These are phyloP conservation scores for Mimachlamys varia DNA, from an alignment of 2,888 invertebrate genomes.

Conservation along the genomic window DNA sequence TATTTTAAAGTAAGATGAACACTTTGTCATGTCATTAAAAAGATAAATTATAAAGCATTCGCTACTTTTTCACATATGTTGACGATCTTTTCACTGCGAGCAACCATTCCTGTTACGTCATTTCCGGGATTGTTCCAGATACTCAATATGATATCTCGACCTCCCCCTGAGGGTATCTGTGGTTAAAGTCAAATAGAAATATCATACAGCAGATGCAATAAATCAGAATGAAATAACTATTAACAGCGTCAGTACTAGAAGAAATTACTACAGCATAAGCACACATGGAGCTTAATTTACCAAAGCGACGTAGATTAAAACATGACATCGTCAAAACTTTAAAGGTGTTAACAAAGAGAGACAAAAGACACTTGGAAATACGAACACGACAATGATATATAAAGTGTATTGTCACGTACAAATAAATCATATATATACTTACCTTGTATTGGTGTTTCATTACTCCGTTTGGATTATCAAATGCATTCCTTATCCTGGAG, in stretches of 20 bases:
- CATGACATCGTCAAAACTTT: too few relatives aligned
- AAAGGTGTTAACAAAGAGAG: too few relatives aligned
- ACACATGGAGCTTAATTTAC: too few relatives aligned
- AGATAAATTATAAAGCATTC: background rate
- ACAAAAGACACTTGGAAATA: too few relatives aligned
- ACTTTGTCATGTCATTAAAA: background rate
- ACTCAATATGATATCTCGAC: slow-evolving; percentile 1
- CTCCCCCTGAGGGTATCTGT: background rate
- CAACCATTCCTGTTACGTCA: slow-evolving; percentile 21
- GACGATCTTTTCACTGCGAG: slow-evolving; percentile 19
- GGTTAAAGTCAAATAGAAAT: background rate
- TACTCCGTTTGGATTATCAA: background rate
- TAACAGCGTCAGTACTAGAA: too few relatives aligned
- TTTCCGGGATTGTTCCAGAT: background rate
- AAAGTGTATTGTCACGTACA: too few relatives aligned
- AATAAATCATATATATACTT: background rate
- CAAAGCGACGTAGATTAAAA: too few relatives aligned
- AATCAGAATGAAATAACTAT: too few relatives aligned
- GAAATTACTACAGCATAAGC: too few relatives aligned
- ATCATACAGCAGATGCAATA: background rate
- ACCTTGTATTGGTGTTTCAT: background rate
- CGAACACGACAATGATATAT: too few relatives aligned
- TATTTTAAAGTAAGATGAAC: background rate
- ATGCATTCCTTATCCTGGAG: background rate
- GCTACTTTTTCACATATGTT: background rate